Evolutionary conservation across 1,140 invertebrate species (phyloP).

Genomic region (Caerostris extrusa): DNA sequence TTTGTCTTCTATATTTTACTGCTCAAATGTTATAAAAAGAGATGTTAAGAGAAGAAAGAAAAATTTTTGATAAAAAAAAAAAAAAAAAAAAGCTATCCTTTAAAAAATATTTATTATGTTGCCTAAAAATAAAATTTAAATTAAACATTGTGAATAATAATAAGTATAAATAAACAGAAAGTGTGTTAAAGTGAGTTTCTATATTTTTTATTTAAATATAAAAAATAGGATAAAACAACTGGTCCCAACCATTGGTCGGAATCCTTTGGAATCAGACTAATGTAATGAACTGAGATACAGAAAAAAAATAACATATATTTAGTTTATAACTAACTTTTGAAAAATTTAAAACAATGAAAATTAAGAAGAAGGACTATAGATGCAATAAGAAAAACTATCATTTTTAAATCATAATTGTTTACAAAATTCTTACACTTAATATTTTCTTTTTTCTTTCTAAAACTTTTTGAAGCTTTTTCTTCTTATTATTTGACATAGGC

Average conservation of each 20-base stretch:
- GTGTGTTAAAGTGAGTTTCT: too few relatives aligned
- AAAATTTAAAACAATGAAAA: background rate
- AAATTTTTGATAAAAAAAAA: too few relatives aligned
- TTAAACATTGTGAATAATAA: too few relatives aligned
- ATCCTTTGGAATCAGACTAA: background rate
- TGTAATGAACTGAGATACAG: background rate
- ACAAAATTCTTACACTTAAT: slow-evolving; percentile 86
- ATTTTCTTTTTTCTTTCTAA: slow-evolving; percentile 94
- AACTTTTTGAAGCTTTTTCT: slow-evolving; percentile 92
- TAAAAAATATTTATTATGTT: too few relatives aligned
- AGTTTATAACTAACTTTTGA: background rate
- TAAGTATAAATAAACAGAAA: too few relatives aligned
- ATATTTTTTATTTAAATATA: too few relatives aligned
- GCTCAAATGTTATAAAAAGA: too few relatives aligned
- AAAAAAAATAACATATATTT: background rate
- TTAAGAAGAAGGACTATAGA: background rate
- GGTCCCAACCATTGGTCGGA: background rate
- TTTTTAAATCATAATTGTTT: background rate
- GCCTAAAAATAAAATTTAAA: too few relatives aligned
- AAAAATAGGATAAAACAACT: background rate
- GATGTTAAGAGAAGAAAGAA: too few relatives aligned
- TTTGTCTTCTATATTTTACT: too few relatives aligned
- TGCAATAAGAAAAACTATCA: background rate
- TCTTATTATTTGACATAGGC: slow-evolving; percentile 90
- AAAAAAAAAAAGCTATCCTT: too few relatives aligned